Evolutionary conservation across 2,113 vertebrate genomes (phyloP), one percentile per base, ranked within the genome.

Genomic region (Lichenostomus cassidix): DNA sequence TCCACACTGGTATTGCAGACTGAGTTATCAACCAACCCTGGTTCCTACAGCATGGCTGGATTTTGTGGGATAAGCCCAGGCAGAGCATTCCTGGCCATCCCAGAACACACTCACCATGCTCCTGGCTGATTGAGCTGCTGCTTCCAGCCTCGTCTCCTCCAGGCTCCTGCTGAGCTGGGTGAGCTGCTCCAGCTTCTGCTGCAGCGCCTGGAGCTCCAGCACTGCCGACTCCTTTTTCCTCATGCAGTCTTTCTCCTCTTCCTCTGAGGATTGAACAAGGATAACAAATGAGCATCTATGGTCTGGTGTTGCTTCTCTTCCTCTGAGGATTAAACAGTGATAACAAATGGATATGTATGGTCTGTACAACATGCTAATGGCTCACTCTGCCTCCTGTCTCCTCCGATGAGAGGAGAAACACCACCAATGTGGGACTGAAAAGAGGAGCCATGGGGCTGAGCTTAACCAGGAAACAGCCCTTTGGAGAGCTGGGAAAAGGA

Each of bases 131-230:
- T 68, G 52, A 62, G 65, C 58, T 70, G 69, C 44, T n/a, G 86
- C 60, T 68, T 95, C 95, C n/a, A 91, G 77, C 2, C 50, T 67
- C 0, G 92, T 87, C 73, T 97, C 96, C 55, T 91, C 92, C 52
- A 95, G 73, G 49, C 91, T 96, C 63, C 96, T 87, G 86, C 97
- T 82, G 75, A 98, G 96, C 88, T 96, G 97, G 27, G 97, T 97
- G 65, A 98, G 98, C 83, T 98, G 96, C 23, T 98, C 96, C 94
- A 98, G 95, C 91, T 97, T 98, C 88, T 98, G 95, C 87, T 98
- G 97, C 79, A 98, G 83, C 4, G 96, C 82, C 22, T 98, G 97
- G 23, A 98, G 97, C 42, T 98, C 98, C 56, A 98, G 96, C 39
- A 97, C 94, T 53, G 96, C 97, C 0, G 93, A 97, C 85, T 98